Evolutionary conservation across 2,113 vertebrate genomes (phyloP).

Genomic region (Engraulis encrasicolus): DNA sequence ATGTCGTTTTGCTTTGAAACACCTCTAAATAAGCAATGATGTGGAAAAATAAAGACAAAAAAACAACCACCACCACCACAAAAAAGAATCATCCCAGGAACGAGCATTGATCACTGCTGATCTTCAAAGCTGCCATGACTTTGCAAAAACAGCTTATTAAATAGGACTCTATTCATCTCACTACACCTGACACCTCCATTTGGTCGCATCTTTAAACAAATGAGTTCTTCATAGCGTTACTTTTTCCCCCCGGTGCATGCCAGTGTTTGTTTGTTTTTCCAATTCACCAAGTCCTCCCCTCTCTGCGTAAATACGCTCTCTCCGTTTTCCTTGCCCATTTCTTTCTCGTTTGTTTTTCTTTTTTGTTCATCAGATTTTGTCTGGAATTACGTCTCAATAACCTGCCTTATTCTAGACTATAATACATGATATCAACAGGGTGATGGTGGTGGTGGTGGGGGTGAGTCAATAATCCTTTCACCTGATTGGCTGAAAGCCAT

Average conservation of each 20-base stretch:
- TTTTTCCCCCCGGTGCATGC: slow-evolving; percentile 74
- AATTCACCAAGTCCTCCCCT: slow-evolving; percentile 5
- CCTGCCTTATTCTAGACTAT: slow-evolving; percentile 78
- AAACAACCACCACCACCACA: slow-evolving; percentile 27
- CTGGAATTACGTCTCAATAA: slow-evolving; percentile 60
- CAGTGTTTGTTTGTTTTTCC: slow-evolving; percentile 61
- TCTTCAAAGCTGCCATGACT: slow-evolving; percentile 45
- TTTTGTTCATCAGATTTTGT: slow-evolving; percentile 70
- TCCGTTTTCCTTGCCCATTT: slow-evolving; percentile 56
- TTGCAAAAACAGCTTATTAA: slow-evolving; percentile 44
- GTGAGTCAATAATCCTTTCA: no score
- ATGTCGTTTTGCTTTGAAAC: slow-evolving; percentile 10
- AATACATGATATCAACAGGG: slow-evolving; percentile 57
- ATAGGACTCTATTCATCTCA: slow-evolving; percentile 55
- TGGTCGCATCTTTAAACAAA: slow-evolving; percentile 64
- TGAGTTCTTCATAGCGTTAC: slow-evolving; percentile 46
- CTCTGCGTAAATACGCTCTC: slow-evolving; percentile 27
- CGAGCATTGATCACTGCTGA: slow-evolving; percentile 50
- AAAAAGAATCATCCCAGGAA: slow-evolving; percentile 44
- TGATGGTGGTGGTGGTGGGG: no score
- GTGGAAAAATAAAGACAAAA: slow-evolving; percentile 19
- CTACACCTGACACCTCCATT: slow-evolving; percentile 51
- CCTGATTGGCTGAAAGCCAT: slow-evolving; percentile 65
- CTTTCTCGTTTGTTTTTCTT: no score
- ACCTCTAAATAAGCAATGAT: slow-evolving; percentile 23